Base-by-base conservation (phyloP, 1,140 invertebrate species). In the Leptinotarsa texana region DNA sequence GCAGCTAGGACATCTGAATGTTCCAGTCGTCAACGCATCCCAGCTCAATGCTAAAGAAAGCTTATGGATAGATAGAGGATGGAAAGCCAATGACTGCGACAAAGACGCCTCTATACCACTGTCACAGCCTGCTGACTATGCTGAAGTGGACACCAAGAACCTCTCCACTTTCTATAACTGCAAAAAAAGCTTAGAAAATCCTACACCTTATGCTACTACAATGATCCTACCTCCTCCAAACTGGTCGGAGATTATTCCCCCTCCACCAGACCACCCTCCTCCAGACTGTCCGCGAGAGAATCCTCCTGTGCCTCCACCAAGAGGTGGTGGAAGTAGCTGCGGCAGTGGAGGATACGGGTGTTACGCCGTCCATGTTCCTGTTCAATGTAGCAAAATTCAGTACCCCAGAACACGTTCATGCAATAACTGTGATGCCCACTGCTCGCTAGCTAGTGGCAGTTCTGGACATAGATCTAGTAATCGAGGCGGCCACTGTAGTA, bases 121-220 rank as follows among this genome's bases (percentile, higher is more conserved):
- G 17, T 80, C 83, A 1, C 80, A 86, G 67, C 86, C 87, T 21
- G 87, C 91, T 0, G 92, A 94, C 79, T 94, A 94, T 78, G 93
- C 93, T 0, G 93, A 94, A 86, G 93, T 94, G 1, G 93, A 94
- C 82, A 91, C 90, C 11, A 86, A 90, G 61, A 91, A 88, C 80
- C 81, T 95, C 74, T 93, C 92, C 13, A 95, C 93, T 0, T 95
- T 95, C 81, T 94, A 95, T 84, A 79, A 79, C 47, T 76, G 75
- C 24, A 94, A 86, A 49, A 89, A 90, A 82, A 89, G 89, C 69
- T 86, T 91, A 17, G 91, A 91, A 76, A 91, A 91, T 75, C 93
- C 93, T 0, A 93, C 93, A 6, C 94, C 94, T 0, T 95, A 95
- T 82, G 94, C 94, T 1, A 95, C 94, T 0, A 95, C 94, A 2